Evolutionary conservation across 2,113 vertebrate genomes (phyloP).

Genomic region (Pycnonotus jocosus): DNA sequence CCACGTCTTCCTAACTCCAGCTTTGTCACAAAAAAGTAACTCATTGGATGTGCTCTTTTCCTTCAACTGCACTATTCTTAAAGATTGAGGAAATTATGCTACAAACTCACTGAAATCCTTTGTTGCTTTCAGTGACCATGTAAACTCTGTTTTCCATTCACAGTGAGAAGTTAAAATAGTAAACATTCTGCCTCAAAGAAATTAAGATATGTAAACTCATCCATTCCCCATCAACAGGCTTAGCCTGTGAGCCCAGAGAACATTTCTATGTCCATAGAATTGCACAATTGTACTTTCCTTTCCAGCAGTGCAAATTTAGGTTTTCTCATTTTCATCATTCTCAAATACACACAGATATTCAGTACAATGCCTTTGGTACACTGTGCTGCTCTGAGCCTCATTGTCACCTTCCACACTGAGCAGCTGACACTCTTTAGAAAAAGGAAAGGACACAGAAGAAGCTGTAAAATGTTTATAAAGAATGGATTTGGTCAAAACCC

Average conservation of each 20-base stretch:
- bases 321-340: conserved; percentile 25
- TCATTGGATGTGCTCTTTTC: not conserved
- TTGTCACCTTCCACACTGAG: not conserved
- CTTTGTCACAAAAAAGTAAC: not conserved
- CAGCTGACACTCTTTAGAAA: not conserved
- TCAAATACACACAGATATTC: not conserved
- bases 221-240: not conserved
- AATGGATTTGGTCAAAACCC: not conserved
- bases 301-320: not conserved
- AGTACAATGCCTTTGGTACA: not conserved
- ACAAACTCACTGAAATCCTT: not conserved
- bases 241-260: conserved; percentile 13
- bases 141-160: not conserved
- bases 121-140: not conserved
- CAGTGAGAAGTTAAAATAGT: not conserved
- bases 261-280: conserved; percentile 8
- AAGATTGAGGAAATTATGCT: not conserved
- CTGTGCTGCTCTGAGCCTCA: not conserved
- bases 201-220: conserved; percentile 40
- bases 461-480: not conserved
- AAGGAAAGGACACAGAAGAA: not conserved
- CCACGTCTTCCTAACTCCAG: not conserved
- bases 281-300: not conserved
- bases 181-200: conserved; percentile 20
- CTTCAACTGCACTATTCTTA: not conserved